These are phyloP conservation scores for Dinothrombium tinctorium DNA, from an alignment of 1,140 invertebrate genomes.

Conservation along the genomic window DNA sequence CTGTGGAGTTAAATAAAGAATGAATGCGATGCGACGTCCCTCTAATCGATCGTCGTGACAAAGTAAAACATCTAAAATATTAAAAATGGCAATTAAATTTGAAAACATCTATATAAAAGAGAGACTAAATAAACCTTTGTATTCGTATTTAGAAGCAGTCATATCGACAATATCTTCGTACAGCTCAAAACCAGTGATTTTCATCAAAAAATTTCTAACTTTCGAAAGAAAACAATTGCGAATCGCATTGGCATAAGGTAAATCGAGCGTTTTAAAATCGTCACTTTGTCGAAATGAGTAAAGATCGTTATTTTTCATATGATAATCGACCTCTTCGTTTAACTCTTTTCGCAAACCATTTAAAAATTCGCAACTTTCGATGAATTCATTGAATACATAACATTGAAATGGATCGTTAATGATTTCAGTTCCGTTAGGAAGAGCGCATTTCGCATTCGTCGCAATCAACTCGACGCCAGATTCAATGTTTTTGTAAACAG, in stretches of 20 bases:
- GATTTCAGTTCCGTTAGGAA: no score
- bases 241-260: neutral
- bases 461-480: no score
- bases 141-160: constrained; percentile 25
- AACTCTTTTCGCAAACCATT: neutral
- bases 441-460: no score
- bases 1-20: constrained; percentile 29
- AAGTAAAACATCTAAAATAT: constrained; percentile 27
- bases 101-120: neutral
- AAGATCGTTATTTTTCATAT: constrained; percentile 6
- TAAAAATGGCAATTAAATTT: constrained; percentile 22
- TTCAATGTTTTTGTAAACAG: no score
- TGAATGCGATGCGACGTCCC: constrained; percentile 31
- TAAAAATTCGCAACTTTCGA: neutral
- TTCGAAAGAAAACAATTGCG: constrained; percentile 1
- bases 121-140: constrained; percentile 19
- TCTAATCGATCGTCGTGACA: constrained; percentile 38
- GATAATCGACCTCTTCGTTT: constrained; percentile 5
- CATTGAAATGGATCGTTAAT: constrained; percentile 2
- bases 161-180: constrained; percentile 22
- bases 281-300: constrained; percentile 5
- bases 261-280: constrained; percentile 3
- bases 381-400: neutral
- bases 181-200: constrained; percentile 23
- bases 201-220: constrained; percentile 15